A percentile compares a stretch with the other conserved stretches of the same genome.
phyloP scores from a whole-genome alignment of 2,113 vertebrate genomes.

The Pongo abelii region DNA sequence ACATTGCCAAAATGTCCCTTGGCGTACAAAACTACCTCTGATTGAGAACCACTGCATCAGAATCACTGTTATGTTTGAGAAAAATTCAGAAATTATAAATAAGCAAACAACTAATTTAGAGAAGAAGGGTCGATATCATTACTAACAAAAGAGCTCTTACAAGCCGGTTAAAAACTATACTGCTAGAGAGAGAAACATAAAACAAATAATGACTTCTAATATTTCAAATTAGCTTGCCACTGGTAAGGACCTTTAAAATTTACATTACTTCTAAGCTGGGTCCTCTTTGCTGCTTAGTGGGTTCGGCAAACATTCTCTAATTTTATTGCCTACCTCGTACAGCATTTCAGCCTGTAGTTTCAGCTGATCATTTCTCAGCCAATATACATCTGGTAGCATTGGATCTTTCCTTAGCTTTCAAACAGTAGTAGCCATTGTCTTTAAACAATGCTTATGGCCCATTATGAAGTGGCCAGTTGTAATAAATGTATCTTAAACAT shows the following conservation, averaged over 20 bases:
- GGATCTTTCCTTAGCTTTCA: background rate
- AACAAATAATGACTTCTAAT: background rate
- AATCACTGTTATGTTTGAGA: background rate
- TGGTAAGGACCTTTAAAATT: slow-evolving; percentile 27
- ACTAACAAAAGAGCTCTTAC: background rate
- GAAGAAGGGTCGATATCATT: background rate
- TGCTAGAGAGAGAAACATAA: background rate
- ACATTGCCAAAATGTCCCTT: background rate
- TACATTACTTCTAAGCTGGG: background rate
- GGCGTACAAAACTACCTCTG: background rate
- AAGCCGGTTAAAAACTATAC: background rate
- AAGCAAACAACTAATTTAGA: slow-evolving; percentile 10
- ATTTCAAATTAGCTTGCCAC: background rate
- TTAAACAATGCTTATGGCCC: background rate
- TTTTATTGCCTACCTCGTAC: background rate
- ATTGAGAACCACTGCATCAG: background rate
- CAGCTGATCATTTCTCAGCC: background rate
- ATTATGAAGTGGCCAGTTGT: background rate
- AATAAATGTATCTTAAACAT: background rate
- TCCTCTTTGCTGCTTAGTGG: background rate
- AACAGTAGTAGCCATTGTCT: background rate
- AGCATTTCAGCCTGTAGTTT: background rate
- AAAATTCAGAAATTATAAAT: slow-evolving; percentile 16
- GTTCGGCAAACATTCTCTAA: background rate
- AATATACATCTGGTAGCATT: background rate